These are phyloP conservation scores for Pelodytes ibericus DNA, from an alignment of 2,797 vertebrate genomes.

Conservation along the genomic window DNA sequence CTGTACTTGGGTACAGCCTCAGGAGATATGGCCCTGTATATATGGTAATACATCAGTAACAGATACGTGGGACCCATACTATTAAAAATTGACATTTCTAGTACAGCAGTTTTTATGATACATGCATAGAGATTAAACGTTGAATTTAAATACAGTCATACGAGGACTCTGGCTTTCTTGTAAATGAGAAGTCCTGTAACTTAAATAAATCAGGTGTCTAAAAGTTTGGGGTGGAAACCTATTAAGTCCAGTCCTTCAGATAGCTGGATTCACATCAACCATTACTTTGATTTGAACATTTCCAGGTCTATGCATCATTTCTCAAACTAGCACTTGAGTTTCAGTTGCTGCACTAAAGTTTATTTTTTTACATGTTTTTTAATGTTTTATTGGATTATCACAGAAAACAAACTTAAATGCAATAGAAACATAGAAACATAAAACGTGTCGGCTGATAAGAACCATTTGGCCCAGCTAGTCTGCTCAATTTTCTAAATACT, in stretches of 20 bases:
- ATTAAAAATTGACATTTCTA: constrained; percentile 28
- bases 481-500: no score
- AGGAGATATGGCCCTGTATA: constrained; percentile 28
- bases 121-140: constrained; percentile 15
- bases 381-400: no score
- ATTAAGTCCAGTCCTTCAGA: not conserved
- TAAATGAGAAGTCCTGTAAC: not conserved
- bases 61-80: constrained; percentile 12
- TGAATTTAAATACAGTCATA: constrained; percentile 17
- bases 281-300: not conserved
- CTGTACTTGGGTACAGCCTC: constrained; percentile 18
- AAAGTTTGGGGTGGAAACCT: not conserved
- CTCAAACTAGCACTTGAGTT: no score
- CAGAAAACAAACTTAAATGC: no score
- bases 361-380: no score
- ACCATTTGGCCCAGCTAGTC: no score
- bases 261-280: not conserved
- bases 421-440: no score
- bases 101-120: constrained; percentile 14
- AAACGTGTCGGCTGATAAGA: no score
- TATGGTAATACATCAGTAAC: constrained; percentile 22
- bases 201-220: constrained; percentile 3
- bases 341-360: no score
- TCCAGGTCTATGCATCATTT: not conserved
- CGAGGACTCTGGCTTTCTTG: not conserved